These are phyloP conservation scores for Miichthys miiuy DNA, from an alignment of 2,797 vertebrate species.

Conservation along the genomic window DNA sequence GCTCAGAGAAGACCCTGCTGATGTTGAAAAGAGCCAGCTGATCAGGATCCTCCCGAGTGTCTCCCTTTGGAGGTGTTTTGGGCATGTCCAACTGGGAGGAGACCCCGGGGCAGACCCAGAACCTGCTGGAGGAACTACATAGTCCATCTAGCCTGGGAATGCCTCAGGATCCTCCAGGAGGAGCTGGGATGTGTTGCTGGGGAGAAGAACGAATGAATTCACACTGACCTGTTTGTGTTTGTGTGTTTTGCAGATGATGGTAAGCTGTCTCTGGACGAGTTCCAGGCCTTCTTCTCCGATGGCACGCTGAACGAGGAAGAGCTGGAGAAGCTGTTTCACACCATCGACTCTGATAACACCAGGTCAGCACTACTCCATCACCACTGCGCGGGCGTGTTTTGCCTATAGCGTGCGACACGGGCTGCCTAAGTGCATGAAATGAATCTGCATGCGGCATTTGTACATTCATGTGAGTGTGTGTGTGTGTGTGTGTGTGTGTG, in stretches of 20 bases:
- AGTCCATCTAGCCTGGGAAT: too few relatives aligned
- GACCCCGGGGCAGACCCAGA: too few relatives aligned
- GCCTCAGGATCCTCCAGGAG: too few relatives aligned
- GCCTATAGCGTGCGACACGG: background rate
- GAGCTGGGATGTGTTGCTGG: too few relatives aligned
- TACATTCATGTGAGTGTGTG: slow-evolving; percentile 3
- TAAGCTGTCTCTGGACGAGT: slow-evolving; percentile 97
- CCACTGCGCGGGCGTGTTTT: slow-evolving; percentile 13
- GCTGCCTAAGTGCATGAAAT: slow-evolving; percentile 30
- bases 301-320: slow-evolving; percentile 96
- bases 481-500: slow-evolving; percentile 5
- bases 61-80: too few relatives aligned
- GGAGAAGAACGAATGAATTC: background rate
- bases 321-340: slow-evolving; percentile 96
- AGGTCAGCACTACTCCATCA: slow-evolving; percentile 86
- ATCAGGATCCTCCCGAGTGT: too few relatives aligned
- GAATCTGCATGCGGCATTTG: slow-evolving; percentile 23
- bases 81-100: too few relatives aligned
- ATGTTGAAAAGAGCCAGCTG: too few relatives aligned
- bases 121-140: too few relatives aligned
- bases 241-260: slow-evolving; percentile 91
- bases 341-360: slow-evolving; percentile 98
- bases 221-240: slow-evolving; percentile 19
- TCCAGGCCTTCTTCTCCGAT: slow-evolving; percentile 98
- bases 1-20: too few relatives aligned